phyloP scores from a whole-genome alignment of 2,113 vertebrate genomes.

The Setophaga petechia region DNA sequence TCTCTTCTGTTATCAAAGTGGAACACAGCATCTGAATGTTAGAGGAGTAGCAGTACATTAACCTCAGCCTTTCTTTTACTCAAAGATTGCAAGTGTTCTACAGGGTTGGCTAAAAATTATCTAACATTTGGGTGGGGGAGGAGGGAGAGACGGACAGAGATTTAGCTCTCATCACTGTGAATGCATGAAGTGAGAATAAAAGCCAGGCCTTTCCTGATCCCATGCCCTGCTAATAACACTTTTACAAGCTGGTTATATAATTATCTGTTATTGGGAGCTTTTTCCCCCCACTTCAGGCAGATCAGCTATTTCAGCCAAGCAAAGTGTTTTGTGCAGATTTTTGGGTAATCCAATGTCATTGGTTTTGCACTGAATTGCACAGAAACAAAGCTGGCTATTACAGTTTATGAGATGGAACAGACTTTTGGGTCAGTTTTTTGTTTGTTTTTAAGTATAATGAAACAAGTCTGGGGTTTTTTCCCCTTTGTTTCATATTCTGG shows the following conservation, averaged over 20 bases:
- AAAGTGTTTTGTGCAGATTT: not conserved
- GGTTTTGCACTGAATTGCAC: not conserved
- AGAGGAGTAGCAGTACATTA: not conserved
- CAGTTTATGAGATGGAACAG: not conserved
- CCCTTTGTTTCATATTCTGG: not conserved
- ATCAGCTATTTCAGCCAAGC: not conserved
- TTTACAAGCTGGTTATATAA: slow-evolving; percentile 60
- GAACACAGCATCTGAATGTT: not conserved
- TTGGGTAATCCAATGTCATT: slow-evolving; percentile 20
- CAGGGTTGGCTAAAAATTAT: slow-evolving; percentile 39
- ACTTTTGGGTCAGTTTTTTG: not conserved
- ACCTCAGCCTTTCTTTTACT: slow-evolving; percentile 15
- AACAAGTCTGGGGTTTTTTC: not conserved
- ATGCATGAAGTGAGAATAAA: slow-evolving; percentile 47
- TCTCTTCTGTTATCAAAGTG: not conserved
- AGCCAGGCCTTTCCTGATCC: slow-evolving; percentile 23
- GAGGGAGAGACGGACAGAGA: not conserved
- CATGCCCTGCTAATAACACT: slow-evolving; percentile 27
- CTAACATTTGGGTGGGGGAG: not conserved
- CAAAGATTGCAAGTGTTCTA: not conserved
- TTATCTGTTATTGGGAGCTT: slow-evolving; percentile 13
- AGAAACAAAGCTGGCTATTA: not conserved
- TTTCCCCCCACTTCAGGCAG: not conserved
- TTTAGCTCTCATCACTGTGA: slow-evolving; percentile 25
- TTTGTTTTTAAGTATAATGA: not conserved